Evolutionary conservation across 92 coral and sea anemone species (phyloP).

Genomic region (Ricordea florida): DNA sequence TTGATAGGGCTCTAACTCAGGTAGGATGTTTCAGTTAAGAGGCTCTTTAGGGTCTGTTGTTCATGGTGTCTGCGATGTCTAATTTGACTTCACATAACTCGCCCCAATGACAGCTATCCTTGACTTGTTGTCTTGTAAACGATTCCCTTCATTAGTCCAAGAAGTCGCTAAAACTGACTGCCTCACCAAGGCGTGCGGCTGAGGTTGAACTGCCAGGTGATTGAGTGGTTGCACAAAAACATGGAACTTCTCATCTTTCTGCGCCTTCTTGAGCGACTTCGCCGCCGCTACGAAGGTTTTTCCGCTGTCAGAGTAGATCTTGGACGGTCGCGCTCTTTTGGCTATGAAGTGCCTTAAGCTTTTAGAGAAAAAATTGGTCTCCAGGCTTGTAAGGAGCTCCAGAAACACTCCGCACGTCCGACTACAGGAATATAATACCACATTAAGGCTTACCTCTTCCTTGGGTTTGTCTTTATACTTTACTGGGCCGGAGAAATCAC

Average conservation of each 20-base stretch:
- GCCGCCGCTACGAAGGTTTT: slow-evolving; percentile 41
- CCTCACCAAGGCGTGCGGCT: slow-evolving; percentile 65
- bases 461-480: slow-evolving; percentile 45
- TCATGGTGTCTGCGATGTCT: slow-evolving; percentile 43
- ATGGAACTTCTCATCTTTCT: slow-evolving; percentile 34
- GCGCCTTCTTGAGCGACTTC: slow-evolving; percentile 42
- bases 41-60: too few relatives aligned
- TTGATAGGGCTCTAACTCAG: too few relatives aligned
- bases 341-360: slow-evolving; percentile 56
- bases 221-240: slow-evolving; percentile 33
- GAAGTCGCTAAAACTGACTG: slow-evolving; percentile 40
- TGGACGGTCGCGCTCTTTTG: slow-evolving; percentile 37
- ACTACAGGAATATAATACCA: slow-evolving; percentile 52
- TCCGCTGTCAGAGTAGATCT: slow-evolving; percentile 55
- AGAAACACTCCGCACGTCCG: slow-evolving; percentile 61
- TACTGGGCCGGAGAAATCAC: slow-evolving; percentile 63
- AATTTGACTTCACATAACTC: slow-evolving; percentile 35
- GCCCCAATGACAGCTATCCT: slow-evolving; percentile 37
- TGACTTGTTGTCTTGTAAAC: slow-evolving; percentile 48
- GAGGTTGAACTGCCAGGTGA: slow-evolving; percentile 52
- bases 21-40: too few relatives aligned
- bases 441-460: slow-evolving; percentile 40
- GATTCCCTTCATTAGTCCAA: slow-evolving; percentile 39
- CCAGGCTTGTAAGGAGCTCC: slow-evolving; percentile 57
- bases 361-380: slow-evolving; percentile 32